Percentiles rank a stretch among this genome's conserved stretches.
Evolutionary conservation across 2,888 invertebrate genomes (phyloP).

Genomic region (Eupeodes luniger): DNA sequence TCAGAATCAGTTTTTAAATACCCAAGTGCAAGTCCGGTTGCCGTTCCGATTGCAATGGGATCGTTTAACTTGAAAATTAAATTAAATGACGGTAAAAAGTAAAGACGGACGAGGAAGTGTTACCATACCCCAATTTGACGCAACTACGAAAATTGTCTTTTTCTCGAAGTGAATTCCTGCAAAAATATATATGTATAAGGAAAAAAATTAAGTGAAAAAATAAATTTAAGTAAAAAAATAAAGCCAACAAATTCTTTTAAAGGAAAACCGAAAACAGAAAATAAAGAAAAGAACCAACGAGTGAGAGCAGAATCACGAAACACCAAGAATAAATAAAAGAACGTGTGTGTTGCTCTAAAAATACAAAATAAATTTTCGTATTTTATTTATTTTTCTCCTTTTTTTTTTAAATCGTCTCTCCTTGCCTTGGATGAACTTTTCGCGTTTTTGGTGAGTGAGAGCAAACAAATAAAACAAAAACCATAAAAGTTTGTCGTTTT

Average conservation of each 20-base stretch:
- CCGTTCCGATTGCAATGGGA: constrained; percentile 31
- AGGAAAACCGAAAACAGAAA: not conserved
- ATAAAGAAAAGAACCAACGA: constrained; percentile 9
- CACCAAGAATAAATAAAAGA: constrained; percentile 57
- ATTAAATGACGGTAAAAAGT: constrained; percentile 54
- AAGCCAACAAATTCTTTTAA: constrained; percentile 27
- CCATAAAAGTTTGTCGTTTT: constrained; percentile 42
- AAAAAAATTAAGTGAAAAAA: constrained; percentile 42
- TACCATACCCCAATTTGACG: constrained; percentile 45
- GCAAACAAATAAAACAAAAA: constrained; percentile 34
- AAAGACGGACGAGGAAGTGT: constrained; percentile 37
- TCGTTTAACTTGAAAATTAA: constrained; percentile 26
- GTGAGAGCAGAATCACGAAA: constrained; percentile 46
- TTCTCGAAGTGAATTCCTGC: constrained; percentile 52
- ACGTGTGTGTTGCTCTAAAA: constrained; percentile 75
- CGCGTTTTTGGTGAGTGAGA: constrained; percentile 63
- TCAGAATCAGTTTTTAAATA: constrained; percentile 25
- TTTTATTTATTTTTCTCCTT: constrained; percentile 62
- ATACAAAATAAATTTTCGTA: constrained; percentile 65
- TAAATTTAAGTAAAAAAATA: constrained; percentile 21
- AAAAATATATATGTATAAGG: constrained; percentile 56
- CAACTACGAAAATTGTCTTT: constrained; percentile 60
- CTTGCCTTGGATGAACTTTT: constrained; percentile 71
- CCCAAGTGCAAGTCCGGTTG: constrained; percentile 45
- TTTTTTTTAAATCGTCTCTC: constrained; percentile 34